Evolutionary conservation across 1,140 invertebrate species (phyloP).

Genomic region (Helicoverpa armigera): DNA sequence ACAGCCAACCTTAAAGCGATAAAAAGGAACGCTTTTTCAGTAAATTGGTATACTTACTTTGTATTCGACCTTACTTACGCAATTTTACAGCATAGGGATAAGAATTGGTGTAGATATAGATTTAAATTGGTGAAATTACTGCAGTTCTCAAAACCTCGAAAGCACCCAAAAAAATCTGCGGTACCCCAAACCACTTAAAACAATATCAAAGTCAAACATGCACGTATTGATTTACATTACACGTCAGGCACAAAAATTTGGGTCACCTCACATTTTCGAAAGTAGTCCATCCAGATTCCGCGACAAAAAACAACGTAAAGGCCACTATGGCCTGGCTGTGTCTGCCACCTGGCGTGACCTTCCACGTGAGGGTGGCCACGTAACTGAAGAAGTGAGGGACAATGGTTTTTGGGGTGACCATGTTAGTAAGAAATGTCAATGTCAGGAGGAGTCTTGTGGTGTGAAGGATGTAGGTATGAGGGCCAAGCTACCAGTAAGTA

Average conservation of each 20-base stretch:
- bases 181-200: constrained; percentile 1
- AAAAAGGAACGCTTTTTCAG: no score
- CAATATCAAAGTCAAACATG: constrained; percentile 31
- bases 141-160: not conserved
- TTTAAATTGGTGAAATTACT: not conserved
- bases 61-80: no score
- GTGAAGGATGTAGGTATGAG: not conserved
- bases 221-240: constrained; percentile 52
- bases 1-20: no score
- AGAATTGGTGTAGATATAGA: no score
- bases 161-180: not conserved
- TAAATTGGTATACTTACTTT: no score
- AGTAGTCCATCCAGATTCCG: constrained; percentile 80
- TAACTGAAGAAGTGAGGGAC: not conserved
- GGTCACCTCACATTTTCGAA: constrained; percentile 76
- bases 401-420: not conserved
- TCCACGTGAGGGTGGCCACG: constrained; percentile 27
- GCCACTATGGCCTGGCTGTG: constrained; percentile 59
- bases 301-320: constrained; percentile 67
- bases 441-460: constrained; percentile 5
- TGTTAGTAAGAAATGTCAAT: constrained; percentile 34
- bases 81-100: no score
- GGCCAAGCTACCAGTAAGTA: no score
- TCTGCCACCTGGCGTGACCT: constrained; percentile 32
- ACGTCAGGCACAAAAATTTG: constrained; percentile 59